Conservation (phyloP, 1,140 invertebrate genomes). For the Macrostomum lignano region DNA sequence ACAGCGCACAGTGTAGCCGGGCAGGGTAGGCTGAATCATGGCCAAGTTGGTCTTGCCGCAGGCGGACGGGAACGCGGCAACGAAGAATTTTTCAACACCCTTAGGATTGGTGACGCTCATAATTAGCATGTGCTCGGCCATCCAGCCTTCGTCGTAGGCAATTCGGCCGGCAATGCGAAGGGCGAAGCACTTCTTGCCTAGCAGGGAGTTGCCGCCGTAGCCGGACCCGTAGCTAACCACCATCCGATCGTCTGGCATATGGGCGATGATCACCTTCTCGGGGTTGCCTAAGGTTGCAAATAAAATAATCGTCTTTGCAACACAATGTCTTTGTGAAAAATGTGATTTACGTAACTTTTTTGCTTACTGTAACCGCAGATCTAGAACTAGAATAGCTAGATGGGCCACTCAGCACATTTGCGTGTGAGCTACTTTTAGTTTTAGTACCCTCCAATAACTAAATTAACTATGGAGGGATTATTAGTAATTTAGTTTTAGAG, state of each 20-base stretch:
- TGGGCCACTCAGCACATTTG: too few relatives aligned
- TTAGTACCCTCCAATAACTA: too few relatives aligned
- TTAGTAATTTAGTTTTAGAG: too few relatives aligned
- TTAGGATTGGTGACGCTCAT: slow-evolving; percentile 61
- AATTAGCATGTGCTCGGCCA: slow-evolving; percentile 96
- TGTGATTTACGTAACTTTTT: too few relatives aligned
- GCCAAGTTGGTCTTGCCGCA: slow-evolving; percentile 96
- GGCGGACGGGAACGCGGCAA: slow-evolving; percentile 83
- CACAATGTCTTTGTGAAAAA: too few relatives aligned
- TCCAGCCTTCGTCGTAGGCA: slow-evolving; percentile 72
- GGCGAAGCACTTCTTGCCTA: slow-evolving; percentile 96
- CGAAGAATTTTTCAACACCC: slow-evolving; percentile 63
- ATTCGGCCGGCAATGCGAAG: slow-evolving; percentile 76
- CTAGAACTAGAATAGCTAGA: too few relatives aligned
- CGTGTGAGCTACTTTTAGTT: too few relatives aligned
- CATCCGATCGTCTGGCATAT: slow-evolving; percentile 41
- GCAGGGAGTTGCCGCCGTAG: slow-evolving; percentile 86
- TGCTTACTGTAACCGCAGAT: too few relatives aligned
- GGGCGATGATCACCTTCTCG: slow-evolving; percentile 33
- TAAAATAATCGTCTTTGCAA: too few relatives aligned
- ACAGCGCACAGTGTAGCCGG: slow-evolving; percentile 51
- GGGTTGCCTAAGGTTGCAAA: slow-evolving; percentile 56
- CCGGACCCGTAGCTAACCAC: slow-evolving; percentile 76
- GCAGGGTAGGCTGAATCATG: slow-evolving; percentile 70
- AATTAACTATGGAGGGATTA: too few relatives aligned